A percentile compares a stretch with the other conserved stretches of the same genome.
Conservation (phyloP, 2,797 vertebrate genomes). For the Mustela erminea region DNA sequence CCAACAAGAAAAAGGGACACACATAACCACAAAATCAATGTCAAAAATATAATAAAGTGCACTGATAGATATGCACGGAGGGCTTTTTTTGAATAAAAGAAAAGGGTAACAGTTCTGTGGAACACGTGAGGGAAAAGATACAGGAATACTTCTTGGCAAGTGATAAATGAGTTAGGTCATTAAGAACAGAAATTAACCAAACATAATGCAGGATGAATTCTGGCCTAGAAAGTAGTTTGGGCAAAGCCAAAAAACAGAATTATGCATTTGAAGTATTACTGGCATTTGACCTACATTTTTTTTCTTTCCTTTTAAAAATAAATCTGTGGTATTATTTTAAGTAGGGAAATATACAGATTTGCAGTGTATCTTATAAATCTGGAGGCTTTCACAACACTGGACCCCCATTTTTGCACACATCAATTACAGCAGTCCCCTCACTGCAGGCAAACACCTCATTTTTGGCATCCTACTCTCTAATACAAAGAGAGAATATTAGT, state of each 20-base stretch:
- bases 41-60: not conserved
- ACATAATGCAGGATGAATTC: not conserved
- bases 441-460: not conserved
- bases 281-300: not conserved
- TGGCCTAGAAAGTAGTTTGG: not conserved
- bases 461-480: not conserved
- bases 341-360: conserved; percentile 18
- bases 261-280: conserved; percentile 9
- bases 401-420: not conserved
- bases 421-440: not conserved
- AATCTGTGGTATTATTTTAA: conserved; percentile 17
- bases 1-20: not conserved
- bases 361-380: conserved; percentile 30
- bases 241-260: not conserved
- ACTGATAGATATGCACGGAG: not conserved
- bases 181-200: not conserved
- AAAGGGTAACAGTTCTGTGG: not conserved
- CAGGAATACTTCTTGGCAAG: not conserved
- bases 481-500: not conserved
- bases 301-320: not conserved
- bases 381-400: not conserved
- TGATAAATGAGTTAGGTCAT: not conserved
- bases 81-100: not conserved
- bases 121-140: not conserved
- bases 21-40: conserved; percentile 1